These are phyloP conservation scores for Salvelinus namaycush DNA, from an alignment of 2,113 vertebrate genomes.

Conservation along the genomic window DNA sequence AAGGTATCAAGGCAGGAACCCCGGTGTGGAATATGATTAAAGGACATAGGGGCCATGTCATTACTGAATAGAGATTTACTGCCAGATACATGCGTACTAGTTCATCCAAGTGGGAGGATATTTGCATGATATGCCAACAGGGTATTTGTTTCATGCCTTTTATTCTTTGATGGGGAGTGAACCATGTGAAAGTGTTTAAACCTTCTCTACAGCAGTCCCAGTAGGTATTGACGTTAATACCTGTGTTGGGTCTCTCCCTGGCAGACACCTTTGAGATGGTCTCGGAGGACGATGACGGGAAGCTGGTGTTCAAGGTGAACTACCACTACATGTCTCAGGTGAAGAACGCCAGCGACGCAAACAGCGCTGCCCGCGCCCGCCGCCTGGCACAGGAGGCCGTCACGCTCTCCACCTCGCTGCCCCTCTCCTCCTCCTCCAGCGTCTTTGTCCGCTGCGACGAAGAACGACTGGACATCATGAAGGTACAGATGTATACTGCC, in stretches of 20 bases:
- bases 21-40: background rate
- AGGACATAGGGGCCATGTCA: background rate
- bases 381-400: conserved; percentile 97
- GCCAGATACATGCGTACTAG: background rate
- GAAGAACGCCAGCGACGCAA: conserved; percentile 94
- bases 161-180: no score
- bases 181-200: no score
- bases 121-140: no score
- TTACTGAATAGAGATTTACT: background rate
- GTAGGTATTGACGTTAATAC: background rate
- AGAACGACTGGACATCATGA: conserved; percentile 97
- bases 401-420: conserved; percentile 95
- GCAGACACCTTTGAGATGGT: conserved; percentile 99
- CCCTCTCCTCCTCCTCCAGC: conserved; percentile 93
- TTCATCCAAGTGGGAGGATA: no score
- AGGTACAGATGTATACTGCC: conserved; percentile 72
- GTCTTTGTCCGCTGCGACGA: conserved; percentile 98
- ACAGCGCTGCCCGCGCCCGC: conserved; percentile 92
- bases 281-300: conserved; percentile 94
- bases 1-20: background rate
- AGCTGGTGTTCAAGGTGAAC: conserved; percentile 96
- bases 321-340: conserved; percentile 99
- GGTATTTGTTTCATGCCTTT: no score
- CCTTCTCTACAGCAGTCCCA: background rate
- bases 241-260: background rate